Evolutionary conservation across 2,113 vertebrate species (phyloP).

Genomic region (Chlamydotis undulata): DNA sequence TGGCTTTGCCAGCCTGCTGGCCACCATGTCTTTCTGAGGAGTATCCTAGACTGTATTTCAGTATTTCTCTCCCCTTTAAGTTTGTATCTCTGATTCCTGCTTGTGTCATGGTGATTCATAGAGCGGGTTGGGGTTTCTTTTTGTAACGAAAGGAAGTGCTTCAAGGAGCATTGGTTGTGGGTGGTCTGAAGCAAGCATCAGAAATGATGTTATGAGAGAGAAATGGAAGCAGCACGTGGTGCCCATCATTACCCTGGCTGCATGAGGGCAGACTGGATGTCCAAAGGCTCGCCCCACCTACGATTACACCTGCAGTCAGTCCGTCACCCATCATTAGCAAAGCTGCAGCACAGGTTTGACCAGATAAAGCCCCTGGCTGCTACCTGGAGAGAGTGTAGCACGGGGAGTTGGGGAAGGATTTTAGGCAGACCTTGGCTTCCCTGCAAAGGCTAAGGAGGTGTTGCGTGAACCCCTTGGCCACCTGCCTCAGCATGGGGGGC

Average conservation of each 20-base stretch:
- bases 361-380: not conserved
- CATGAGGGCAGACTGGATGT: not conserved
- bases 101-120: not conserved
- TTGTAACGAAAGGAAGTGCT: rapidly evolving
- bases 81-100: not conserved
- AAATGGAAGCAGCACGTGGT: not conserved
- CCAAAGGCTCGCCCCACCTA: rapidly evolving
- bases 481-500: not conserved
- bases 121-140: not conserved
- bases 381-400: not conserved
- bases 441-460: not conserved
- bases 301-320: not conserved
- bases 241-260: rapidly evolving
- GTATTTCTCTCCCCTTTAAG: not conserved
- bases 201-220: not conserved
- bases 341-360: not conserved
- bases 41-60: not conserved
- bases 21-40: not conserved
- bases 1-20: not conserved
- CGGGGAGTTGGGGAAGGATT: not conserved
- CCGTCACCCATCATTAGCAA: not conserved
- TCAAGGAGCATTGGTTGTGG: not conserved
- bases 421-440: not conserved
- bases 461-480: rapidly evolving
- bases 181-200: not conserved